Conservation (phyloP, 2,888 invertebrate genomes). For the Coenonympha arcania region DNA sequence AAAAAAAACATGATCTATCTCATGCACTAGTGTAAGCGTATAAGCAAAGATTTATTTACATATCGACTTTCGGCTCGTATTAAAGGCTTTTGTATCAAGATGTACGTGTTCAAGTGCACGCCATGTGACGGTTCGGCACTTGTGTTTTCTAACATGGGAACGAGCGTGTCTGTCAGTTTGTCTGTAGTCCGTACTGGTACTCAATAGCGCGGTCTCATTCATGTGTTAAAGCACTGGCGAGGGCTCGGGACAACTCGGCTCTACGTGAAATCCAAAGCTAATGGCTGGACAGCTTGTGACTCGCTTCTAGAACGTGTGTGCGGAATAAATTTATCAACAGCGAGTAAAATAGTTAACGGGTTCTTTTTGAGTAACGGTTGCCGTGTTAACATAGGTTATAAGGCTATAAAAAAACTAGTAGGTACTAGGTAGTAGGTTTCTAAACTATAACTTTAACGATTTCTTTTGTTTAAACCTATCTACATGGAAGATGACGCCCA, state of each 20-base stretch:
- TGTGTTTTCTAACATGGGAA: slow-evolving; percentile 44
- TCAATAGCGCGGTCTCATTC: slow-evolving; percentile 47
- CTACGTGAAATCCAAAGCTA: slow-evolving; percentile 34
- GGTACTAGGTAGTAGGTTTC: too few relatives aligned
- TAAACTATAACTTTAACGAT: too few relatives aligned
- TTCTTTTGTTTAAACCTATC: too few relatives aligned
- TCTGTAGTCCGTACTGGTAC: too few relatives aligned
- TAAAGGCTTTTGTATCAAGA: slow-evolving; percentile 32
- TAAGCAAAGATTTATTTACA: neutral
- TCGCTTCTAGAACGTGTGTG: slow-evolving; percentile 29
- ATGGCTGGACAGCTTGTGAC: slow-evolving; percentile 33
- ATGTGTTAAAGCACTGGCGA: slow-evolving; percentile 36
- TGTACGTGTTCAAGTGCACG: slow-evolving; percentile 36
- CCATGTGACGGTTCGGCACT: slow-evolving; percentile 37
- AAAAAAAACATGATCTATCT: too few relatives aligned
- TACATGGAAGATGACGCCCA: too few relatives aligned
- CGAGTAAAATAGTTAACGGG: slow-evolving; percentile 22
- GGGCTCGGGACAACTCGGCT: slow-evolving; percentile 34
- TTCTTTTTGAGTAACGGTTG: slow-evolving; percentile 6
- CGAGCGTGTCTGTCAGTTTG: slow-evolving; percentile 50
- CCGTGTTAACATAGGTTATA: neutral
- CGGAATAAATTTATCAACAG: slow-evolving; percentile 29
- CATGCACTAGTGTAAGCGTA: too few relatives aligned
- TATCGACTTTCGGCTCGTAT: slow-evolving; percentile 14
- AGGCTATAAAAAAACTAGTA: neutral